Evolutionary conservation across 2,888 invertebrate species (phyloP).

Genomic region (Arge pagana): DNA sequence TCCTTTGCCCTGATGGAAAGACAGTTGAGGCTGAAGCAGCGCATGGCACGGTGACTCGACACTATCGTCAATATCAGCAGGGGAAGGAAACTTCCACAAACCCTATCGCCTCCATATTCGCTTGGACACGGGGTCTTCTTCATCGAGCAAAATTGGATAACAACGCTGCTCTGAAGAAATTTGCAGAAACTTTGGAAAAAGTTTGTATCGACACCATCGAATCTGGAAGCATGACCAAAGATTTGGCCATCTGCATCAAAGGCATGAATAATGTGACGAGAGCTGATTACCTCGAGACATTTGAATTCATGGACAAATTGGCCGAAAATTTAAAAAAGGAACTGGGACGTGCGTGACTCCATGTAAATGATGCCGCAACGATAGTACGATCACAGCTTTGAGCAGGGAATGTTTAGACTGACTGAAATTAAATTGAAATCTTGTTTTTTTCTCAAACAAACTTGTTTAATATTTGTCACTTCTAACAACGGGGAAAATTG

Average conservation of each 20-base stretch:
- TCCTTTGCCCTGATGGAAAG: slow-evolving; percentile 96
- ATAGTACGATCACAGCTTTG: background rate
- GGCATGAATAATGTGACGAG: slow-evolving; percentile 80
- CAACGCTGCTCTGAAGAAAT: slow-evolving; percentile 75
- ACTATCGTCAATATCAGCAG: slow-evolving; percentile 86
- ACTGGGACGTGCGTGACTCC: slow-evolving; percentile 62
- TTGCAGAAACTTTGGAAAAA: slow-evolving; percentile 84
- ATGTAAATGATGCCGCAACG: background rate
- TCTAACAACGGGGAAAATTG: background rate
- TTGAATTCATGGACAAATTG: slow-evolving; percentile 94
- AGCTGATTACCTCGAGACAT: slow-evolving; percentile 92
- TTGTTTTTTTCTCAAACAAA: background rate
- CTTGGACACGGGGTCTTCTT: slow-evolving; percentile 93
- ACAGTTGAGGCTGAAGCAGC: slow-evolving; percentile 98
- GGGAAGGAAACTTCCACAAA: slow-evolving; percentile 99
- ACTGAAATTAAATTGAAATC: background rate
- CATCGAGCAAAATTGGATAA: slow-evolving; percentile 94
- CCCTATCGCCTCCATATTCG: slow-evolving; percentile 98
- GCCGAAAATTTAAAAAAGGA: slow-evolving; percentile 83
- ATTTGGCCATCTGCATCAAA: slow-evolving; percentile 97
- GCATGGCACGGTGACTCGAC: slow-evolving; percentile 95
- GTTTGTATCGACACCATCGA: slow-evolving; percentile 96
- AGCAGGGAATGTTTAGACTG: background rate
- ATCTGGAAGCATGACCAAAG: slow-evolving; percentile 95
- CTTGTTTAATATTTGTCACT: slow-evolving; percentile 5